Percentiles rank a stretch among this genome's conserved stretches.
phyloP scores from a whole-genome alignment of 2,797 vertebrate species.

The Thripadectes ignobilis region DNA sequence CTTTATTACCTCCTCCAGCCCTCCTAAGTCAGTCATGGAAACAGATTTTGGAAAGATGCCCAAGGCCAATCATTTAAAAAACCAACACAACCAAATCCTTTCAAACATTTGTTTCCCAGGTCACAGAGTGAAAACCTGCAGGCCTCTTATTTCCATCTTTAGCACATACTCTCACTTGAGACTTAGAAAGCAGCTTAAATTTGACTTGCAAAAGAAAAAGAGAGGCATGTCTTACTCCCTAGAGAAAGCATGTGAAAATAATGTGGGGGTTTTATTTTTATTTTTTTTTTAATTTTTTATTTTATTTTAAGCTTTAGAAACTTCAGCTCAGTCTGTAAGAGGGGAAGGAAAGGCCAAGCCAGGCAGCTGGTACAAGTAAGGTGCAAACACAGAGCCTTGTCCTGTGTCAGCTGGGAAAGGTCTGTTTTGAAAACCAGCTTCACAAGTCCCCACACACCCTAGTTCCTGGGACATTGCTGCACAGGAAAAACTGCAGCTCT shows the following conservation, averaged over 20 bases:
- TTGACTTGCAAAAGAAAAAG: neutral
- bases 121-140: conserved; percentile 5
- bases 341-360: neutral
- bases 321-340: neutral
- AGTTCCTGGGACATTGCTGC: neutral
- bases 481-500: neutral
- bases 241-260: neutral
- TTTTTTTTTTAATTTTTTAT: no score
- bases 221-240: neutral
- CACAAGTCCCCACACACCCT: neutral
- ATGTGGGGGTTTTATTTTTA: neutral
- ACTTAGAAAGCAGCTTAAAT: conserved; percentile 2
- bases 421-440: neutral
- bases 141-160: neutral
- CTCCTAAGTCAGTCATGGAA: neutral
- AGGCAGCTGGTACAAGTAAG: neutral
- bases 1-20: neutral
- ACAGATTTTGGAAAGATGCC: neutral
- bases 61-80: neutral
- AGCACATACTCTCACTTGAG: neutral
- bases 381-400: neutral
- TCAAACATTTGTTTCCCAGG: neutral
- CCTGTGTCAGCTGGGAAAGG: neutral
- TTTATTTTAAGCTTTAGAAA: conserved; percentile 1
- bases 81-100: neutral